These are phyloP conservation scores for Aspidiotus destructor DNA, from an alignment of 2,888 invertebrate genomes.

Conservation along the genomic window DNA sequence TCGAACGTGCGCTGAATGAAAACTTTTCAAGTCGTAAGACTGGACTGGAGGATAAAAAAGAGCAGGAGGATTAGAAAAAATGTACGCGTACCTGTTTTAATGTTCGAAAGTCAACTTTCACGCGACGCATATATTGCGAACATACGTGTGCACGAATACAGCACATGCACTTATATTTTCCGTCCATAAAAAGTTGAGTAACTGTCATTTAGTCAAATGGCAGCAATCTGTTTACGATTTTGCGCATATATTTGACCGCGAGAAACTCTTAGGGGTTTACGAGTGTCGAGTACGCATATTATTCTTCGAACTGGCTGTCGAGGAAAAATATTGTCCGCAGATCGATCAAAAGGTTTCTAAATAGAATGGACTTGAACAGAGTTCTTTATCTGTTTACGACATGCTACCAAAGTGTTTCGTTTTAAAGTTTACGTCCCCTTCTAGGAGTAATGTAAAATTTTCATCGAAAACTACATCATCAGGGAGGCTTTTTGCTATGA, in stretches of 20 bases:
- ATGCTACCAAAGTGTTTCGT: neutral
- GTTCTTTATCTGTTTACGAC: slow-evolving; percentile 2
- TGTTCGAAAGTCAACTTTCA: neutral
- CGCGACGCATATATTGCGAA: neutral
- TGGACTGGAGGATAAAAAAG: neutral
- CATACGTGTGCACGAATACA: neutral
- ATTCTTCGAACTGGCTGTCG: neutral
- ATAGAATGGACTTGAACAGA: slow-evolving; percentile 4
- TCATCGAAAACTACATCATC: too few species aligned
- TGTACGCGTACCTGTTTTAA: too few species aligned
- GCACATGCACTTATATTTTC: neutral
- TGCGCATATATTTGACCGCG: neutral
- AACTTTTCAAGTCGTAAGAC: neutral
- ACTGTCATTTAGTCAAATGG: too few species aligned
- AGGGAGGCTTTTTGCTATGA: too few species aligned
- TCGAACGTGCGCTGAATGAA: neutral
- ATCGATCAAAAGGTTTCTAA: neutral
- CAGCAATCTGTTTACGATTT: neutral
- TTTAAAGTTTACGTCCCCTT: too few species aligned
- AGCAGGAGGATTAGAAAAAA: neutral
- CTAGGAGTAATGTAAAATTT: too few species aligned
- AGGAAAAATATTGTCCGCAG: too few species aligned
- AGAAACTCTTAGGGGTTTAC: slow-evolving; percentile 1
- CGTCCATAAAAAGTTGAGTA: too few species aligned
- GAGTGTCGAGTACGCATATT: neutral